Evolutionary conservation across 23 tunicate species (phyloP).

Genomic region (Phallusia fumigata): DNA sequence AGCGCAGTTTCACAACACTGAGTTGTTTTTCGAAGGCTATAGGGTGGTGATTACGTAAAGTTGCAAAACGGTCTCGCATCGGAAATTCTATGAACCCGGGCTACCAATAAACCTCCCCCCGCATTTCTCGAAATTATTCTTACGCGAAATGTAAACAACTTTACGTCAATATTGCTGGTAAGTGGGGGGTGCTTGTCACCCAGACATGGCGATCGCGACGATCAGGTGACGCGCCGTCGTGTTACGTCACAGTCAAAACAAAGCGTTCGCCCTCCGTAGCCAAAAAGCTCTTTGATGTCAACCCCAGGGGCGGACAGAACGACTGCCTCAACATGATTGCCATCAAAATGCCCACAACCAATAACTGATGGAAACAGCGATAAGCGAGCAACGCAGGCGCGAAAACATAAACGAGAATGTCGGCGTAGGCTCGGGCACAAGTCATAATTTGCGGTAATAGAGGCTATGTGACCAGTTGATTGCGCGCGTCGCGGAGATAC

Average conservation of each 20-base stretch:
- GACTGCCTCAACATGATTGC: background rate
- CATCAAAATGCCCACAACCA: background rate
- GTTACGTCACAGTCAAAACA: slow-evolving; percentile 1
- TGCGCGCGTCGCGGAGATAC: background rate
- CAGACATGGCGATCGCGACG: too few species aligned
- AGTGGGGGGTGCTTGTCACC: too few species aligned
- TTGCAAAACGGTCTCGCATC: too few species aligned
- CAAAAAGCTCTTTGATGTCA: background rate
- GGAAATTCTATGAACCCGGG: too few species aligned
- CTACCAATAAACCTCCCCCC: too few species aligned
- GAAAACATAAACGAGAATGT: background rate
- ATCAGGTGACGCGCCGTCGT: background rate
- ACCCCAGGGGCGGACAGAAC: background rate
- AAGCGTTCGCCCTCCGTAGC: background rate
- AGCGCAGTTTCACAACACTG: too few species aligned
- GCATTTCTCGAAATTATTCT: too few species aligned
- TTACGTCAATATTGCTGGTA: too few species aligned
- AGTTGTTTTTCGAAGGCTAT: too few species aligned
- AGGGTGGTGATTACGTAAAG: too few species aligned
- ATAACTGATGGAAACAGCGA: background rate
- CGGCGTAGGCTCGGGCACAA: background rate
- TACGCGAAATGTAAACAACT: too few species aligned
- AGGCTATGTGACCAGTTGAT: background rate
- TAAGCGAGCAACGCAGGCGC: background rate
- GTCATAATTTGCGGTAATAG: background rate